These are phyloP conservation scores for Harlomillsia oculata DNA, from an alignment of 1,140 invertebrate genomes.

Conservation along the genomic window DNA sequence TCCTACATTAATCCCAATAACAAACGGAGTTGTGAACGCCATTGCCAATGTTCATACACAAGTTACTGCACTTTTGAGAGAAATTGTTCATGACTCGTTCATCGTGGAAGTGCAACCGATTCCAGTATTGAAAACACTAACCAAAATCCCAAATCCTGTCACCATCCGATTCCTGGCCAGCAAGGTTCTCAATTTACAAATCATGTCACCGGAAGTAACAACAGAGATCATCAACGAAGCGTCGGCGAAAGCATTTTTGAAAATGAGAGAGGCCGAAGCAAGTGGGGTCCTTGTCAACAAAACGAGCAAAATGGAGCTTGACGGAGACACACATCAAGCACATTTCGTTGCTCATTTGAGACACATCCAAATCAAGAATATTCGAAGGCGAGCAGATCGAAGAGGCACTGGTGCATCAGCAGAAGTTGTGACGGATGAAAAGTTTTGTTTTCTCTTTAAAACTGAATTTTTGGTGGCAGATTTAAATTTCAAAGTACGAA, in stretches of 20 bases:
- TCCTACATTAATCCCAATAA: neutral
- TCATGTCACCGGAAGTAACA: neutral
- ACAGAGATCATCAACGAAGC: neutral
- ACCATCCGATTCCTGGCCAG: constrained; percentile 1
- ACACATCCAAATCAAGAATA: neutral
- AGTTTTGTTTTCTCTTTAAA: constrained; percentile 1
- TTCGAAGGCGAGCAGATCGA: neutral
- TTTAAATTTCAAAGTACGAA: constrained; percentile 1
- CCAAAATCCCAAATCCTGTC: neutral
- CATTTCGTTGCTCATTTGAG: neutral
- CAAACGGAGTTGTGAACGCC: neutral
- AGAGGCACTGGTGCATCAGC: neutral
- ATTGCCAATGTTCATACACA: neutral
- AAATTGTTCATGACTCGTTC: neutral
- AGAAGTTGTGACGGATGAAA: neutral
- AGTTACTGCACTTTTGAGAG: neutral
- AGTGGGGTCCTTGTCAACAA: neutral
- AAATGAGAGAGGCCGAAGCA: neutral
- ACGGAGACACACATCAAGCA: neutral
- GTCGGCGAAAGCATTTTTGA: neutral
- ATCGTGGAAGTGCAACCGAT: constrained; percentile 1
- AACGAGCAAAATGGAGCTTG: neutral
- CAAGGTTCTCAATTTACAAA: neutral
- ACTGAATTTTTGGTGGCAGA: neutral
- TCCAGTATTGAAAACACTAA: neutral